Conservation (phyloP, 1,140 invertebrate genomes). For the Diabrotica undecimpunctata region DNA sequence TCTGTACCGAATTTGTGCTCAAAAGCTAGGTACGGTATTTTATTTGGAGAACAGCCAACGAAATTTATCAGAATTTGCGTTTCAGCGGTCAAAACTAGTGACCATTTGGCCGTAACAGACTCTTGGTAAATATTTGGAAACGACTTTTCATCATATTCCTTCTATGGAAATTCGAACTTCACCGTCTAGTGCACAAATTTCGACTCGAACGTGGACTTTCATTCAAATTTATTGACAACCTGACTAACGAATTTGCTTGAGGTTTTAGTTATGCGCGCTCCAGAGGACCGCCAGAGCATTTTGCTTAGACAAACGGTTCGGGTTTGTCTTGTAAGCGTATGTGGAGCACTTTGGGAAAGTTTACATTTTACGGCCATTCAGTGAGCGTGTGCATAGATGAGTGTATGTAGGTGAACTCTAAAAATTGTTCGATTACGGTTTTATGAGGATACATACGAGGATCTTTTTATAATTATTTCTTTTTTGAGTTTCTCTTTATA, state of each 20-base stretch:
- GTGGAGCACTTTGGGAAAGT: too few relatives aligned
- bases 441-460: too few relatives aligned
- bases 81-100: slow-evolving; percentile 1
- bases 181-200: not conserved
- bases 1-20: too few relatives aligned
- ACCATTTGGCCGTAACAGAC: not conserved
- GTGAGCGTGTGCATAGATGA: too few relatives aligned
- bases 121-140: slow-evolving; percentile 1
- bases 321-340: not conserved
- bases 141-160: slow-evolving; percentile 2
- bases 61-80: slow-evolving; percentile 1
- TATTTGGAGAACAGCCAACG: slow-evolving; percentile 1
- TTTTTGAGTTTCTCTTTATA: too few relatives aligned
- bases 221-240: slow-evolving; percentile 2
- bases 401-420: too few relatives aligned
- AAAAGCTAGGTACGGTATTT: not conserved
- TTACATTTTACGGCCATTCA: too few relatives aligned
- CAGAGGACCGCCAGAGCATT: not conserved
- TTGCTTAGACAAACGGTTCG: not conserved
- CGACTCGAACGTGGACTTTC: not conserved
- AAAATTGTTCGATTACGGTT: too few relatives aligned
- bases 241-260: not conserved
- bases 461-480: too few relatives aligned
- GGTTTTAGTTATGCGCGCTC: not conserved
- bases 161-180: slow-evolving; percentile 2